Percentiles rank a stretch among this genome's conserved stretches.
Conservation (phyloP, 2,113 vertebrate genomes). For the Emydocephalus ijimae region DNA sequence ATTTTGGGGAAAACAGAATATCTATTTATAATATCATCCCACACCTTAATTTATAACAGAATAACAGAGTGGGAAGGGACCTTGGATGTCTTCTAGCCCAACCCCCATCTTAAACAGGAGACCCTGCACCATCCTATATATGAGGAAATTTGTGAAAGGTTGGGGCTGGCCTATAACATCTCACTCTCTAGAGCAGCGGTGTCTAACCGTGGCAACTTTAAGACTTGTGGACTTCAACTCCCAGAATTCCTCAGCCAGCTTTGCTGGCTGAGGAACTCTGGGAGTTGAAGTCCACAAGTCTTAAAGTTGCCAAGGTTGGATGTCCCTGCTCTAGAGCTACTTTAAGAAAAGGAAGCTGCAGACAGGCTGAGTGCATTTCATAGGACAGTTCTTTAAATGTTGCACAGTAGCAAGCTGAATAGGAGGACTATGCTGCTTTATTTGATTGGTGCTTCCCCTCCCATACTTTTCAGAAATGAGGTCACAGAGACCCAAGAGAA, state of each 20-base stretch:
- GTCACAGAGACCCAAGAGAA: too few species aligned
- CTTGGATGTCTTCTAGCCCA: not conserved
- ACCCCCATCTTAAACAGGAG: not conserved
- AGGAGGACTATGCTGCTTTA: too few species aligned
- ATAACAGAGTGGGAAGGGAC: not conserved
- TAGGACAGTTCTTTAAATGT: not conserved
- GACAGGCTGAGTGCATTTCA: not conserved
- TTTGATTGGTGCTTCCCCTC: not conserved
- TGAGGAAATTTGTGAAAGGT: not conserved
- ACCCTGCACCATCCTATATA: not conserved
- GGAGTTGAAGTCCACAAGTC: too few species aligned
- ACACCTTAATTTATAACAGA: not conserved
- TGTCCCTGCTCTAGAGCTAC: not conserved
- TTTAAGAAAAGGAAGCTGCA: not conserved
- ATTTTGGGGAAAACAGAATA: too few species aligned
- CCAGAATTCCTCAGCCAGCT: too few species aligned
- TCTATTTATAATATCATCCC: not conserved
- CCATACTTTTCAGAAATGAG: not conserved
- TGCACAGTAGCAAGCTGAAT: not conserved
- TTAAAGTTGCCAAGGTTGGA: too few species aligned
- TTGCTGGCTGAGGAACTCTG: too few species aligned
- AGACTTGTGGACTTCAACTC: too few species aligned
- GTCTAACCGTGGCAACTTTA: too few species aligned
- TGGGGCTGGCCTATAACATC: not conserved
- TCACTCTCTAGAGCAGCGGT: not conserved